Base-by-base conservation (phyloP, 2,113 vertebrate species). In the Zosterops borbonicus region DNA sequence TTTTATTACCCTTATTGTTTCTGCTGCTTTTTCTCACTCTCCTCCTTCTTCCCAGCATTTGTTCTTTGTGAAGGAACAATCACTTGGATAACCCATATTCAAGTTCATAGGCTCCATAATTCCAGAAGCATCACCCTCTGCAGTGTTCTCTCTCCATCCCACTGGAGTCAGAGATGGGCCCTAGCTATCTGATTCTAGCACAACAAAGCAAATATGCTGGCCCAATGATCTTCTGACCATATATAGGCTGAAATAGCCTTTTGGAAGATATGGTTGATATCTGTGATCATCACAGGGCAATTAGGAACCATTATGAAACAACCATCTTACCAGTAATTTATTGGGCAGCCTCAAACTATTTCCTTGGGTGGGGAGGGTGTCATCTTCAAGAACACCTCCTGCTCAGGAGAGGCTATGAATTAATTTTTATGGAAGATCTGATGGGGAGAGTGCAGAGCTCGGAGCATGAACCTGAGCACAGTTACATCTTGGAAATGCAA, bases 181-280 rank as follows among this genome's bases (percentile, higher is more conserved):
- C 78, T 86, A 41, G 90, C 90, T 96, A 95, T 96, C 96, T 93
- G 95, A 95, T 96, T 95, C 73, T 33, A 95, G 94, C 75, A 97
- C 94, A 97, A 95, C 92, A 97, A 95, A 96, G 95, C 88, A 97
- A 95, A 95, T 83, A 95, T 60, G 70, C 58, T 96, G 78, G 86
- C n/a, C 87, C 83, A 46, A 67, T 82, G 56, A 86, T 93, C 86
- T 82, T 46, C 90, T 97, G 95, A 96, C 95, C 96, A 96, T 97
- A 97, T 97, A 96, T 97, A 97, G 96, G 90, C 96, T 96, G 85
- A 82, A 96, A 94, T 53, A 84, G 95, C 47, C 64, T 89, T 97
- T 93, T 83, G 94, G 84, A 90, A 96, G 92, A 95, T 95, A 90
- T 58, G 71, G 81, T 28, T 95, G 95, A 88, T 96, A 96, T 94